A percentile compares a stretch with the other conserved stretches of the same genome.
Evolutionary conservation across 1,140 invertebrate genomes (phyloP).

Genomic region (Leptonema lineaticorne): DNA sequence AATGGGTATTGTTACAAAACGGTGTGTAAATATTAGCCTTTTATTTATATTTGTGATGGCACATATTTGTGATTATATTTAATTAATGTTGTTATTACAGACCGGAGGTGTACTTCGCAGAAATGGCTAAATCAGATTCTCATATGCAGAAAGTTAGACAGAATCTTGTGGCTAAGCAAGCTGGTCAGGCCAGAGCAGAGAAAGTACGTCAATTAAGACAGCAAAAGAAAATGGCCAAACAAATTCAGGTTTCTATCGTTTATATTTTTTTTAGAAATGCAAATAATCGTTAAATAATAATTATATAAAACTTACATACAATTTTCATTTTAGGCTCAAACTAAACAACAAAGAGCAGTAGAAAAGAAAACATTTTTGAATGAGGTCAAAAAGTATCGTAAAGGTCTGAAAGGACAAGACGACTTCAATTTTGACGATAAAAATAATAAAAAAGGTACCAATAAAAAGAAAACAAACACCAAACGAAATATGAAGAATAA

Average conservation of each 20-base stretch:
- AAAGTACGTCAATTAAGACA: slow-evolving; percentile 86
- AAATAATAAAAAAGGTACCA: slow-evolving; percentile 49
- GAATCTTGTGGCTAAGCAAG: slow-evolving; percentile 82
- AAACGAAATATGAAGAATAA: slow-evolving; percentile 50
- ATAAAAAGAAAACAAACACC: slow-evolving; percentile 55
- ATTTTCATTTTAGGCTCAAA: slow-evolving; percentile 68
- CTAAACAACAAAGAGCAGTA: slow-evolving; percentile 73
- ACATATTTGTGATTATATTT: background rate
- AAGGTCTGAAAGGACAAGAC: slow-evolving; percentile 75
- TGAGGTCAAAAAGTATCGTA: slow-evolving; percentile 81
- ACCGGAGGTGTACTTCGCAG: slow-evolving; percentile 96
- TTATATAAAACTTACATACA: too few species aligned
- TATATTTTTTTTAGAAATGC: background rate
- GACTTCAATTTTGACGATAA: slow-evolving; percentile 62
- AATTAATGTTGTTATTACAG: slow-evolving; percentile 45
- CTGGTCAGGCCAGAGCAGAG: slow-evolving; percentile 80
- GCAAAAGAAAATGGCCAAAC: slow-evolving; percentile 91
- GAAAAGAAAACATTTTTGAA: slow-evolving; percentile 80
- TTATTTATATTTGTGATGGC: background rate
- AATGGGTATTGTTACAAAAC: slow-evolving; percentile 73
- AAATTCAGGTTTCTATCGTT: slow-evolving; percentile 60
- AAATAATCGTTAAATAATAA: too few species aligned
- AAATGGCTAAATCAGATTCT: slow-evolving; percentile 97
- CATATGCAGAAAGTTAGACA: slow-evolving; percentile 97
- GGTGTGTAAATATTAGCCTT: slow-evolving; percentile 45